Percentiles rank a stretch among this genome's conserved stretches.
These are phyloP conservation scores for Microcebus murinus DNA, from an alignment of 2,113 vertebrate genomes.

Conservation along the genomic window DNA sequence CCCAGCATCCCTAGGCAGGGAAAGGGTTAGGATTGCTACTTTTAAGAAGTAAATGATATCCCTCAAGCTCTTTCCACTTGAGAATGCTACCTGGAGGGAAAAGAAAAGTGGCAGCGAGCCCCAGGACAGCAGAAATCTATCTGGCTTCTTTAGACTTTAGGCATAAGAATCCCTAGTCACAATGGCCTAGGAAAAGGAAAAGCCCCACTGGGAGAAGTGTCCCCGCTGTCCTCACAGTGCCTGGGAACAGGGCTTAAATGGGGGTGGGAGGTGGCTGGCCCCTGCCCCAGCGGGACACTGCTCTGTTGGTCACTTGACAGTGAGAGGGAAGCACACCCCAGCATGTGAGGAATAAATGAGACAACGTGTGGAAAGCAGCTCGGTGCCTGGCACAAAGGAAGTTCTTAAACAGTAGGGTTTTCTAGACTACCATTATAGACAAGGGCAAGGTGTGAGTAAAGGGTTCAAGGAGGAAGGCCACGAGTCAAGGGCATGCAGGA, in stretches of 20 bases:
- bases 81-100: neutral
- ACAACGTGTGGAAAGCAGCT: neutral
- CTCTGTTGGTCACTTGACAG: neutral
- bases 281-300: neutral
- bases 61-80: neutral
- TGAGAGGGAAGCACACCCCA: neutral
- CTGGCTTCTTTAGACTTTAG: neutral
- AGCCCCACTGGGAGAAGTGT: neutral
- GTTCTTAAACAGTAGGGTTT: neutral
- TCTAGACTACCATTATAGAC: neutral
- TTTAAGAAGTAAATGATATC: neutral
- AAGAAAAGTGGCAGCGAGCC: neutral
- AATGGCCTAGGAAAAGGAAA: neutral
- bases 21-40: neutral
- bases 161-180: neutral
- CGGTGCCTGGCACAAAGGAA: neutral
- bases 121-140: neutral
- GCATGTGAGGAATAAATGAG: neutral
- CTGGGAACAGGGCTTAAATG: fast-evolving
- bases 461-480: neutral
- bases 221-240: neutral
- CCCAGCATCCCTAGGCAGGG: neutral
- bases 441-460: neutral
- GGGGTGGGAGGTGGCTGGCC: neutral
- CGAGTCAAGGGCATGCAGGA: neutral